Evolutionary conservation across 2,888 invertebrate species (phyloP).

Genomic region (Nasonia oneida): DNA sequence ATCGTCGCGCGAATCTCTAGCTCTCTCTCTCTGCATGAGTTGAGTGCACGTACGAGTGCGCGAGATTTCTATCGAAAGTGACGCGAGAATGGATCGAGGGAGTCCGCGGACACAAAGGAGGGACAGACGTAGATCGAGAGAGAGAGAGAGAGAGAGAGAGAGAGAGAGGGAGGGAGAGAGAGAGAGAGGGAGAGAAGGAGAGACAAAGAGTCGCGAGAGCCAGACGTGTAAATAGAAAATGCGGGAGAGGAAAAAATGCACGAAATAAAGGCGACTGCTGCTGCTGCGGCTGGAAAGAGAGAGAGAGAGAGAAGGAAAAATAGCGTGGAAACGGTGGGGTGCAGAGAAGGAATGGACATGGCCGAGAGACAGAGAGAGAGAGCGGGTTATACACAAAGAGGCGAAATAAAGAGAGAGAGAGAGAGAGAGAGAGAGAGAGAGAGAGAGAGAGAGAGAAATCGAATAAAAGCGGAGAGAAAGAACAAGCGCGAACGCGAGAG

Average conservation of each 20-base stretch:
- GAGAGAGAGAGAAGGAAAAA: constrained; percentile 8
- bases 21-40: constrained; percentile 19
- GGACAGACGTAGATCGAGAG: constrained; percentile 22
- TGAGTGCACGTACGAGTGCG: constrained; percentile 53
- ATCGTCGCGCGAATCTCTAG: constrained; percentile 53
- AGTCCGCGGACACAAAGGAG: neutral
- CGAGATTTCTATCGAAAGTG: constrained; percentile 61
- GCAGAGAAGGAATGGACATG: constrained; percentile 29
- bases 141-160: constrained; percentile 38
- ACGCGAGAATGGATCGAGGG: constrained; percentile 48
- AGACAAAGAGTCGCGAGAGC: constrained; percentile 33
- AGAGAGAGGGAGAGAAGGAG: neutral
- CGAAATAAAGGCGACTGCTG: constrained; percentile 31
- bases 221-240: constrained; percentile 50
- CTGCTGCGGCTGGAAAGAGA: neutral
- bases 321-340: constrained; percentile 22
- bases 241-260: constrained; percentile 24
- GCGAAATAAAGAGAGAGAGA: constrained; percentile 24
- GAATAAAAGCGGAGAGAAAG: constrained; percentile 22
- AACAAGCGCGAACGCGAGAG: neutral
- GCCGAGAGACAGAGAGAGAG: constrained; percentile 21
- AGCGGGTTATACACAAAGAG: constrained; percentile 34
- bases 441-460: constrained; percentile 18
- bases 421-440: constrained; percentile 17
- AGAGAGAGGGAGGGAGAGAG: constrained; percentile 14